These are phyloP conservation scores for Plagodis pulveraria DNA, from an alignment of 2,888 invertebrate species.

Conservation along the genomic window DNA sequence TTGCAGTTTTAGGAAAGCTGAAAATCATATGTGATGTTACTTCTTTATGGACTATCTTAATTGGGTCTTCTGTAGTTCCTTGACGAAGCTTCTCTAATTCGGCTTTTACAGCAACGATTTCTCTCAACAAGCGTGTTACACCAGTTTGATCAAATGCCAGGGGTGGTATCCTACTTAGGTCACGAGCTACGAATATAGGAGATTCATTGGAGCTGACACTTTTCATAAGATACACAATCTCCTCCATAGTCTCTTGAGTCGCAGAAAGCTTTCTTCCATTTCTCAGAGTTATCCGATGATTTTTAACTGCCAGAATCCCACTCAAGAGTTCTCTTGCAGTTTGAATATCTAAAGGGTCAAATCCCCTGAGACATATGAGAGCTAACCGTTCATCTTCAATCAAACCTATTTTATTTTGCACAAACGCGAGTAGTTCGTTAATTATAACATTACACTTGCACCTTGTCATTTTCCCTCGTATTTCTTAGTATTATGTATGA, in stretches of 20 bases:
- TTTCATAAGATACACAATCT: slow-evolving; percentile 15
- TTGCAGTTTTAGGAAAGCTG: slow-evolving; percentile 13
- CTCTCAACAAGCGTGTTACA: slow-evolving; percentile 18
- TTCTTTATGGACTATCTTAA: slow-evolving; percentile 8
- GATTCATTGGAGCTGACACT: background rate
- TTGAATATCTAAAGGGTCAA: slow-evolving; percentile 15
- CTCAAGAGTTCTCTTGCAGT: slow-evolving; percentile 9
- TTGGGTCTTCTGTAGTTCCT: slow-evolving; percentile 3
- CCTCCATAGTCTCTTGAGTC: slow-evolving; percentile 14
- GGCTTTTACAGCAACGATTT: slow-evolving; percentile 20
- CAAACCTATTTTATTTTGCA: slow-evolving; percentile 23
- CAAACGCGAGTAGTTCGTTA: slow-evolving; percentile 25
- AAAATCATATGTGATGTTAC: slow-evolving; percentile 3
- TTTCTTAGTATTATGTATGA: background rate
- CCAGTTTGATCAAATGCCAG: slow-evolving; percentile 27
- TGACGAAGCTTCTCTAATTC: slow-evolving; percentile 18
- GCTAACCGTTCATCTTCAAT: slow-evolving; percentile 24
- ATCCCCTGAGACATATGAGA: slow-evolving; percentile 22
- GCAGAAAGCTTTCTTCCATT: slow-evolving; percentile 19
- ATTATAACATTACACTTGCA: slow-evolving; percentile 23
- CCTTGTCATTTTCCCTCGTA: slow-evolving; percentile 13
- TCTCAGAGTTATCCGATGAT: background rate
- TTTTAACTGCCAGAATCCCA: slow-evolving; percentile 1
- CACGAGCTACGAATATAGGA: slow-evolving; percentile 22
- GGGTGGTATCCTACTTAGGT: slow-evolving; percentile 21